These are phyloP conservation scores for Pogonophryne albipinna DNA, from an alignment of 2,797 vertebrate species.

Conservation along the genomic window DNA sequence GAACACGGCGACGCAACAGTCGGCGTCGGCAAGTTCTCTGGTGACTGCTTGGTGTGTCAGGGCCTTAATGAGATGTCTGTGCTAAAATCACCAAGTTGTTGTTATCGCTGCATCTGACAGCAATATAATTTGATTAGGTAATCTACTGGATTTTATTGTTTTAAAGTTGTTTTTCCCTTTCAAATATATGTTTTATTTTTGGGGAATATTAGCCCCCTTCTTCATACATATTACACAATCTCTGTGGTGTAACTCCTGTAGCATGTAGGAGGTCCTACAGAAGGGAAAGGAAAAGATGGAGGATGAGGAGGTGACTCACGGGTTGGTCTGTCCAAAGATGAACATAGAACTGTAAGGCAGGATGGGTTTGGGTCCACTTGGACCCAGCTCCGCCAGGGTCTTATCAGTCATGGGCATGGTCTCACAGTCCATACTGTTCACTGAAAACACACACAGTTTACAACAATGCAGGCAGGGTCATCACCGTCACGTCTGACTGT, in stretches of 20 bases:
- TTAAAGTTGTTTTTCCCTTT: too few species aligned
- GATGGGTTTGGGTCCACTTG: constrained; percentile 89
- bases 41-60: too few species aligned
- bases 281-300: background rate
- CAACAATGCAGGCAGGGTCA: background rate
- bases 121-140: too few species aligned
- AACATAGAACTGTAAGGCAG: constrained; percentile 98
- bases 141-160: too few species aligned
- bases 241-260: background rate
- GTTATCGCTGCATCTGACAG: too few species aligned
- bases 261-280: background rate
- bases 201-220: too few species aligned
- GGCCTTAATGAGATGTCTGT: too few species aligned
- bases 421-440: constrained; percentile 92
- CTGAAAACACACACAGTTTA: constrained; percentile 73
- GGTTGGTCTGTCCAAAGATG: constrained; percentile 92
- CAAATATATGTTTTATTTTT: too few species aligned
- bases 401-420: constrained; percentile 89
- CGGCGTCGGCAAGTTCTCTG: too few species aligned
- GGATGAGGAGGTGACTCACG: constrained; percentile 87
- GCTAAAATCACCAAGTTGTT: too few species aligned
- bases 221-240: too few species aligned
- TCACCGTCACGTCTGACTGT: background rate
- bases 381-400: constrained; percentile 84
- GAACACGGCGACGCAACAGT: too few species aligned